These are phyloP conservation scores for Ptyas mucosa DNA, from an alignment of 2,113 vertebrate genomes.

Conservation along the genomic window DNA sequence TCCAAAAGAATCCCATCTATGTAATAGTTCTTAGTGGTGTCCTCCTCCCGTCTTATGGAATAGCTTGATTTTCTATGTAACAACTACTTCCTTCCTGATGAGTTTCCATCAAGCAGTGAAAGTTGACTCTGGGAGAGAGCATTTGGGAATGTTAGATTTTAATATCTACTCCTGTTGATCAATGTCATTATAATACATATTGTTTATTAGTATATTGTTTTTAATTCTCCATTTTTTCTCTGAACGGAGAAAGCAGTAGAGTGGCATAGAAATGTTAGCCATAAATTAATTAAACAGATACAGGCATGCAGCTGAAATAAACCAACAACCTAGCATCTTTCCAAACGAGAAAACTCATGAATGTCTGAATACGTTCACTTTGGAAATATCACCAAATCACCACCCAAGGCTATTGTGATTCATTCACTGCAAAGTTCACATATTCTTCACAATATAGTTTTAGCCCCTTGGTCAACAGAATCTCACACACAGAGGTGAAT, in stretches of 20 bases:
- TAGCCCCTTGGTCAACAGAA: neutral
- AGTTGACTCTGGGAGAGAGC: neutral
- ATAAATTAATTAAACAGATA: neutral
- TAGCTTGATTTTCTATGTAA: neutral
- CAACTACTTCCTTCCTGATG: neutral
- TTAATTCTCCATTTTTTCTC: neutral
- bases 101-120: neutral
- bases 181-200: neutral
- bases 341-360: neutral
- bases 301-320: neutral
- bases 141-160: neutral
- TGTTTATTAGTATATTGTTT: neutral
- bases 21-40: neutral
- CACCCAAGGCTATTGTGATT: neutral
- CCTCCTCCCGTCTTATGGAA: neutral
- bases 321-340: neutral
- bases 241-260: neutral
- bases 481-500: neutral
- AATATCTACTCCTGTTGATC: neutral
- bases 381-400: neutral
- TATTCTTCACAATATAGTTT: neutral
- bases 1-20: neutral
- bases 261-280: neutral
- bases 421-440: neutral
- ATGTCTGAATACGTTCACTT: neutral